Evolutionary conservation across 2,797 vertebrate genomes (phyloP), one percentile per base, ranked within the genome.

Genomic region (Hyperoplus lanceolatus): DNA sequence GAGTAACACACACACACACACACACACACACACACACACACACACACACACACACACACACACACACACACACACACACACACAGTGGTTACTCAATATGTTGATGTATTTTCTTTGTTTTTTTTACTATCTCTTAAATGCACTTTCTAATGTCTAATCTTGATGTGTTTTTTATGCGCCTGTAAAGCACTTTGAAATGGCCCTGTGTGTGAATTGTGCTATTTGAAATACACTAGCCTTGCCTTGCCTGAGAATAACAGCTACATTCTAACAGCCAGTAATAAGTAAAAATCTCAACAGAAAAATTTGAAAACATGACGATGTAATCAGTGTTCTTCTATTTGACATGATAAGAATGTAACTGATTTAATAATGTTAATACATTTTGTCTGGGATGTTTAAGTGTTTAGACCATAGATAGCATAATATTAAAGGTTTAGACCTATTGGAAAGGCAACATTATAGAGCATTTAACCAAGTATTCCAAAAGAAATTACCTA

Each of bases 221-320:
- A 29, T 29, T 3, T 29, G 29, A 29, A 29, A 29, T 29, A 3
- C 2, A 29, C 29, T 29, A 3, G 29, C 29, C 29, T 29, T 29
- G 29, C 29, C 29, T 29, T 29, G 29, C 29, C 29, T 29, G 45
- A 39, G n/a, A 43, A 70, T 54, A 58, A 66, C 29, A 21, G 51
- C 36, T 77, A 69, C 76, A 72, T 80, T 74, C 60, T 79, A 84
- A 85, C 89, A 80, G 64, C 29, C 59, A 3, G 15, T 2, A 0
- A 70, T 4, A n/a, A n/a, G n/a, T 77, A 67, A 86, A 84, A 1
- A 38, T 83, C 59, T 70, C 55, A 82, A 69, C 49, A 70, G 69
- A 48, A 18, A 11, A 75, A 80, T 81, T 81, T 84, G 6, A 74
- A 59, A 71, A 73, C 56, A 49, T 58, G 54, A 42, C 11, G 7